Evolutionary conservation across 2,113 vertebrate species (phyloP), one percentile per base, ranked within the genome.

Genomic region (Tragelaphus scriptus): DNA sequence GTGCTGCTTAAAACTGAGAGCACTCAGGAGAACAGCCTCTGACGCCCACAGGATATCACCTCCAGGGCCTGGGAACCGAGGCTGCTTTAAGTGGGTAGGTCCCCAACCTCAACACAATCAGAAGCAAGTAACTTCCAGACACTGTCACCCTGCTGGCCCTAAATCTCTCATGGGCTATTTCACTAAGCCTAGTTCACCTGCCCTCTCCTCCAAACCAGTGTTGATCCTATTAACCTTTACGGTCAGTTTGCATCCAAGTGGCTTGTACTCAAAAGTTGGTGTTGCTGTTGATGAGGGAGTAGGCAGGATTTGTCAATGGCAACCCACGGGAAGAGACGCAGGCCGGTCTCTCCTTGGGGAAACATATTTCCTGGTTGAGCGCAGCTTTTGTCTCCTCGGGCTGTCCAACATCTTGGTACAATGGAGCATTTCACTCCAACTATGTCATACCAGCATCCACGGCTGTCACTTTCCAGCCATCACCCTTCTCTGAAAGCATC

Each of bases 381-480:
- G 2, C n/a, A 51, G 61, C 49, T 55, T 58, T 81, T 77, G 36
- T 28, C 77, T n/a, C 93, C 55, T 79, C 85, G 56, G 16, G 90
- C 58, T 88, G 25, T 44, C 30, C 61, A 28, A 36, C 9, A 13
- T 6, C 65, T 44, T 55, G 51, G 58, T 28, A 51, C 36, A 32
- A 40, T 3, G 59, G 40, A 85, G n/a, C 65, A 14, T 55, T 55
- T 44, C 82, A 23, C 58, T 80, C 58, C 2, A 44, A 96, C 56
- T 25, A 11, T 10, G 13, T 36, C 40, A 7, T 32, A 11, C 17
- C 3, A 2, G 2, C 19, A 7, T 2, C 85, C 49, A 55, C 0
- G 5, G 44, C 55, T n/a, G 40, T 11, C 53, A 13, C 15, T 16
- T 68, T 23, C 53, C 58, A 85, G 77, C 65, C 3, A 7, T 81